A percentile compares a stretch with the other conserved stretches of the same genome.
Conservation (phyloP, 2,113 vertebrate genomes). For the Sturnus vulgaris region DNA sequence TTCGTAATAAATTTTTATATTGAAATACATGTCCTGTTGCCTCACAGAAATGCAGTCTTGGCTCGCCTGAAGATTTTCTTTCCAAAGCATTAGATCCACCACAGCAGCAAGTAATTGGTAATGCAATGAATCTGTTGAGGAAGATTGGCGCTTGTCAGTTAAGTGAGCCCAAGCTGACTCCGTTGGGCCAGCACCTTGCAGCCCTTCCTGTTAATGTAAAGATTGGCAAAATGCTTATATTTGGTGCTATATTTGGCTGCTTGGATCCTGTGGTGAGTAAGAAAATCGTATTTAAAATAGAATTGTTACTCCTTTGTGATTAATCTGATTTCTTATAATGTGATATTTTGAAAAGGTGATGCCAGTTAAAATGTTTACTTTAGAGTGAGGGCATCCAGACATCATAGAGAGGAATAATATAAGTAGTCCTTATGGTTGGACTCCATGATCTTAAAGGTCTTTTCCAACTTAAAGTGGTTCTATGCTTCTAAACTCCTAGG, state of each 20-base stretch:
- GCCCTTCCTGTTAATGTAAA: constrained; percentile 93
- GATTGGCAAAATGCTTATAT: constrained; percentile 99
- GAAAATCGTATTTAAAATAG: fast-evolving
- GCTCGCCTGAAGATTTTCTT: constrained; percentile 93
- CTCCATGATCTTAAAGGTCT: neutral
- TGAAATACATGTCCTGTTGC: neutral
- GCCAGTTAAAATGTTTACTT: neutral
- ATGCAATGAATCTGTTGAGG: constrained; percentile 87
- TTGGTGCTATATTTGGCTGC: constrained; percentile 93
- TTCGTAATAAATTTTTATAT: neutral
- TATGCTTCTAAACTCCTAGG: neutral
- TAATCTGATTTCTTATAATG: neutral
- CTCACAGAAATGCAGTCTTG: constrained; percentile 90
- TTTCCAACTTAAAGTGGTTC: neutral
- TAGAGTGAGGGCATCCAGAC: neutral
- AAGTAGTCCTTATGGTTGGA: neutral
- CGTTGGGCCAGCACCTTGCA: constrained; percentile 93
- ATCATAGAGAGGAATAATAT: neutral
- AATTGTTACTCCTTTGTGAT: neutral
- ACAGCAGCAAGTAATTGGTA: constrained; percentile 91
- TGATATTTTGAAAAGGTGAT: neutral
- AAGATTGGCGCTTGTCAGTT: constrained; percentile 91
- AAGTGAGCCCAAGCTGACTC: constrained; percentile 81
- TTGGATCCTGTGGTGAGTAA: constrained; percentile 89
- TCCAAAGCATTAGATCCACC: constrained; percentile 88